Conservation (phyloP, 1,140 invertebrate genomes). For the Mizuhopecten yessoensis region DNA sequence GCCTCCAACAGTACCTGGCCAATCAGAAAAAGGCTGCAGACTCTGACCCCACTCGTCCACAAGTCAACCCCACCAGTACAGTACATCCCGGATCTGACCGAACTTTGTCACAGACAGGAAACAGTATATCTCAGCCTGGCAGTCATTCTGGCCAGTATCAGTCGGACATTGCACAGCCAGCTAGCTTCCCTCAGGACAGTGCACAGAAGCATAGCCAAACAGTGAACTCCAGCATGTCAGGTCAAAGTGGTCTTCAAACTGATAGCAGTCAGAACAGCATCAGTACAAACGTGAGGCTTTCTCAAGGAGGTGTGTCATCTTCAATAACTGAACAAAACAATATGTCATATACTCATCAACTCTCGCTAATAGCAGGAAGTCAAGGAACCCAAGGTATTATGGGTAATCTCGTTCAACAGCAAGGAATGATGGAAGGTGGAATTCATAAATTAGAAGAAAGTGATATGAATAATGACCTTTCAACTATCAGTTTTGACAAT, state of each 20-base stretch:
- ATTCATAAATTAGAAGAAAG: not conserved
- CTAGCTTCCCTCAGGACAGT: not conserved
- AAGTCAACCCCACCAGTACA: not conserved
- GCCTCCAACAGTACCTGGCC: conserved; percentile 21
- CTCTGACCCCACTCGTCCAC: not conserved
- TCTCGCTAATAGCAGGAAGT: not conserved
- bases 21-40: conserved; percentile 29
- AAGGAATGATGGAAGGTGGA: conserved; percentile 31
- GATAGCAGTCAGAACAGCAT: not conserved
- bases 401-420: not conserved
- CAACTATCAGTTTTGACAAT: conserved; percentile 12
- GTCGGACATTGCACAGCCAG: not conserved
- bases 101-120: not conserved
- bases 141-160: not conserved
- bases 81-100: not conserved
- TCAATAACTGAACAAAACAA: not conserved
- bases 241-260: not conserved
- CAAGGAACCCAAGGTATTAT: not conserved
- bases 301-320: not conserved
- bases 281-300: not conserved
- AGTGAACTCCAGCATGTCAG: not conserved
- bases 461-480: not conserved
- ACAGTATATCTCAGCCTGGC: not conserved
- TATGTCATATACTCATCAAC: not conserved
- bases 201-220: not conserved